phyloP scores from a whole-genome alignment of 2,797 vertebrate species.

The Psittacula derbiana region DNA sequence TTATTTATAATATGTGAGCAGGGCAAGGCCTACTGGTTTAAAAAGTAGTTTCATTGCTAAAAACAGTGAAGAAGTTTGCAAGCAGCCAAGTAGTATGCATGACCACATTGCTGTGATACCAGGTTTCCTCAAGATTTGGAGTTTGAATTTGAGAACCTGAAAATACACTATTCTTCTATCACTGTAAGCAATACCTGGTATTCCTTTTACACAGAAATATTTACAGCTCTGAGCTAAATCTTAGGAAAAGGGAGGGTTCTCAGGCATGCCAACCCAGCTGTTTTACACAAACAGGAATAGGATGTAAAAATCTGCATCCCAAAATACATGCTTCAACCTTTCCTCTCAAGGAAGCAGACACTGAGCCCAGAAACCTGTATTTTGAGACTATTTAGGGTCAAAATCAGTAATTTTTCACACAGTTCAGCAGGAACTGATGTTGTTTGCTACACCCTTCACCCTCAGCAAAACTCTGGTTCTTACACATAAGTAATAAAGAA shows the following conservation, averaged over 20 bases:
- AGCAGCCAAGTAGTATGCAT: background rate
- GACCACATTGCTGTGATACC: background rate
- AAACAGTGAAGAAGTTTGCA: accelerated
- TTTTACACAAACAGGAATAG: accelerated
- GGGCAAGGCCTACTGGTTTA: background rate
- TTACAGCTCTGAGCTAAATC: background rate
- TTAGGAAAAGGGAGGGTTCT: background rate
- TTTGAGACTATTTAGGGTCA: background rate
- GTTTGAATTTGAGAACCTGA: background rate
- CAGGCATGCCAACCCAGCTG: background rate
- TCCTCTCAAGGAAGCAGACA: background rate
- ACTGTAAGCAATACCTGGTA: accelerated
- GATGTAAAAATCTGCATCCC: background rate
- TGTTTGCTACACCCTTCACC: accelerated
- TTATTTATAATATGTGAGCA: background rate
- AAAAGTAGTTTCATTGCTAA: background rate
- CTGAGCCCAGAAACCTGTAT: background rate
- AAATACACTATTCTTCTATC: accelerated
- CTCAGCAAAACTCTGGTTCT: background rate
- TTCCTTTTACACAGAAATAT: accelerated
- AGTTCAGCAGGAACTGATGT: background rate
- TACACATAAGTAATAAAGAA: accelerated
- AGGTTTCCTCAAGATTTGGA: background rate
- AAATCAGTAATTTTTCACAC: background rate
- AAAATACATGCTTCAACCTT: background rate